A percentile compares a stretch with the other conserved stretches of the same genome.
These are phyloP conservation scores for Motacilla tschutschensis DNA, from an alignment of 2,113 vertebrate genomes.

Conservation along the genomic window DNA sequence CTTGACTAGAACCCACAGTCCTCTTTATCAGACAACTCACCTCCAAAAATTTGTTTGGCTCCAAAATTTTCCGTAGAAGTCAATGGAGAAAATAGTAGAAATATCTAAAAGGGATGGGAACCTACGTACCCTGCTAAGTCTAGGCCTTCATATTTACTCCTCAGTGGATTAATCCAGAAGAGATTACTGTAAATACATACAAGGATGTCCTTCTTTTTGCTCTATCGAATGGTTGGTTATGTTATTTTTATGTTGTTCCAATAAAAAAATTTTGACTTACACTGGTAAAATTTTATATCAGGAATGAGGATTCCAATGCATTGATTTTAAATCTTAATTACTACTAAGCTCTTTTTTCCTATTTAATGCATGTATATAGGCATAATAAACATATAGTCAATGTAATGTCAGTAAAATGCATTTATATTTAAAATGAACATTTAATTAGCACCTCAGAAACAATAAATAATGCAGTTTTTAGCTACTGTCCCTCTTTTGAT, in stretches of 20 bases:
- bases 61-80: not conserved
- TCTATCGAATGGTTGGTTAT: accelerated
- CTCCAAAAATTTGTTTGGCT: not conserved
- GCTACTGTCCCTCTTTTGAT: not conserved
- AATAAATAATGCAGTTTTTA: not conserved
- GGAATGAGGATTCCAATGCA: not conserved
- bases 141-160: not conserved
- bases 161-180: not conserved
- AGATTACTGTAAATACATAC: not conserved
- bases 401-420: not conserved
- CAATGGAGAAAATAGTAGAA: not conserved
- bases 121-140: not conserved
- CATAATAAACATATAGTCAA: not conserved
- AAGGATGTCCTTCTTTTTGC: not conserved
- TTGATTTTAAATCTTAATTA: not conserved
- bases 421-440: not conserved
- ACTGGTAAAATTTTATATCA: not conserved
- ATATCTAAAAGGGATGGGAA: not conserved
- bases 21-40: not conserved
- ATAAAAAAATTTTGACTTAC: not conserved
- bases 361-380: not conserved
- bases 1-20: not conserved
- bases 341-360: not conserved
- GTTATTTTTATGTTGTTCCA: not conserved
- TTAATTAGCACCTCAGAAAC: not conserved